Conservation (phyloP, 2,888 invertebrate genomes). For the Coenonympha glycerion region DNA sequence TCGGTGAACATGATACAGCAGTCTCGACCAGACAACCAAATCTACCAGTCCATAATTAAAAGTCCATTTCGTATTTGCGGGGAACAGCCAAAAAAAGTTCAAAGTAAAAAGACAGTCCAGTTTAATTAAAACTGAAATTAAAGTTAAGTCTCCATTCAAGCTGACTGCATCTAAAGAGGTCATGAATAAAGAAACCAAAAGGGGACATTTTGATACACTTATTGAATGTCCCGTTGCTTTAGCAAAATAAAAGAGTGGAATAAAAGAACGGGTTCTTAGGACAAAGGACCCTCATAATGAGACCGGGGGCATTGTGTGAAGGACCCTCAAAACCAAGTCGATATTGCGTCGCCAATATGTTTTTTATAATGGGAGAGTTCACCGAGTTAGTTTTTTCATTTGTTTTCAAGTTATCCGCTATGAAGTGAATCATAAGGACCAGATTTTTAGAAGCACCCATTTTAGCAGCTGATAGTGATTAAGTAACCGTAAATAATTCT, state of each 20-base stretch:
- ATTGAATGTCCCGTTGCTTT: constrained; percentile 63
- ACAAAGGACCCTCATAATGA: constrained; percentile 75
- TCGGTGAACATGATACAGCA: no score
- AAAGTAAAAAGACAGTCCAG: constrained; percentile 42
- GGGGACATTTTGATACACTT: constrained; percentile 71
- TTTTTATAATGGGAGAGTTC: constrained; percentile 38
- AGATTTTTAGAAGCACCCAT: no score
- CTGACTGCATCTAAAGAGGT: constrained; percentile 51
- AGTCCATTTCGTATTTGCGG: no score
- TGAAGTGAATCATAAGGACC: background rate
- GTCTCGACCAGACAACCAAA: no score
- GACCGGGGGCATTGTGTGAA: constrained; percentile 69
- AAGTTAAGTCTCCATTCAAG: constrained; percentile 53
- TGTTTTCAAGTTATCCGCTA: background rate
- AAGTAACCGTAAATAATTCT: no score
- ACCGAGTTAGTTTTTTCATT: background rate
- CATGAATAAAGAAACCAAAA: constrained; percentile 60
- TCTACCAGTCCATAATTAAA: no score
- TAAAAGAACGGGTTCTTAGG: constrained; percentile 72
- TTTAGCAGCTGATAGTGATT: background rate
- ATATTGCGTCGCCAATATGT: constrained; percentile 61
- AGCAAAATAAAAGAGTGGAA: constrained; percentile 53
- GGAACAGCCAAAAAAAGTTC: background rate
- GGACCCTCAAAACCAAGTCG: constrained; percentile 61
- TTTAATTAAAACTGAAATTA: constrained; percentile 64